Evolutionary conservation across 2,797 vertebrate species (phyloP).

Genomic region (Gobio occitaniae): DNA sequence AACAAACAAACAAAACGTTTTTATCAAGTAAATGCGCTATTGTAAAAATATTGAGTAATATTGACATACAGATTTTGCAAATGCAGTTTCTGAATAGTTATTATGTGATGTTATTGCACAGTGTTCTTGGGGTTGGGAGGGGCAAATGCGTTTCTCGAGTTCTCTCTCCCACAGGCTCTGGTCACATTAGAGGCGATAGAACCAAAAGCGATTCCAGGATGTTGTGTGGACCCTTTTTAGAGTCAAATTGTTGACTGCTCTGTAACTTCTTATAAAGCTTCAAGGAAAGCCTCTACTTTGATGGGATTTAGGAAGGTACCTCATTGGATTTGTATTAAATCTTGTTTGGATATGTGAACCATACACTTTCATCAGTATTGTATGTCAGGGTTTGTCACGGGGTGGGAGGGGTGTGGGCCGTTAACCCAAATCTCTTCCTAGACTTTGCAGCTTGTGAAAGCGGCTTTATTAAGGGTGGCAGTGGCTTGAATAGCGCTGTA

Average conservation of each 20-base stretch:
- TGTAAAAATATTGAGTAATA: not conserved
- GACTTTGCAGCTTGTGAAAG: slow-evolving; percentile 80
- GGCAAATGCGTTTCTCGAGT: slow-evolving; percentile 74
- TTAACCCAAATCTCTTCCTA: slow-evolving; percentile 82
- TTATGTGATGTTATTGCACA: not conserved
- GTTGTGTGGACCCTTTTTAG: slow-evolving; percentile 61
- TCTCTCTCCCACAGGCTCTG: slow-evolving; percentile 80
- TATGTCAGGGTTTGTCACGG: slow-evolving; percentile 50
- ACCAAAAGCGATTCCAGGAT: slow-evolving; percentile 66
- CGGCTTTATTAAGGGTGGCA: slow-evolving; percentile 63
- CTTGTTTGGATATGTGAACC: slow-evolving; percentile 38
- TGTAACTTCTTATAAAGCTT: slow-evolving; percentile 68
- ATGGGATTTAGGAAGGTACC: slow-evolving; percentile 78
- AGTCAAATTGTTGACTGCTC: slow-evolving; percentile 67
- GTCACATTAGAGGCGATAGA: slow-evolving; percentile 62
- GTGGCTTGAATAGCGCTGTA: slow-evolving; percentile 66
- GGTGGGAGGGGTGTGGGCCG: slow-evolving; percentile 67
- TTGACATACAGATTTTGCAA: slow-evolving; percentile 33
- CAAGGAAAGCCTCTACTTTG: slow-evolving; percentile 64
- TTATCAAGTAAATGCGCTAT: not conserved
- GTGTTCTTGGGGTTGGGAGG: slow-evolving; percentile 57
- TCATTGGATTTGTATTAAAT: slow-evolving; percentile 56
- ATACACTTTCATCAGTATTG: not conserved
- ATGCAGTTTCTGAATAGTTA: slow-evolving; percentile 30
- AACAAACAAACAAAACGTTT: too few species aligned